Evolutionary conservation across 1,140 invertebrate species (phyloP), one percentile per base, ranked within the genome.

Genomic region (Macrocentrus cingulum): DNA sequence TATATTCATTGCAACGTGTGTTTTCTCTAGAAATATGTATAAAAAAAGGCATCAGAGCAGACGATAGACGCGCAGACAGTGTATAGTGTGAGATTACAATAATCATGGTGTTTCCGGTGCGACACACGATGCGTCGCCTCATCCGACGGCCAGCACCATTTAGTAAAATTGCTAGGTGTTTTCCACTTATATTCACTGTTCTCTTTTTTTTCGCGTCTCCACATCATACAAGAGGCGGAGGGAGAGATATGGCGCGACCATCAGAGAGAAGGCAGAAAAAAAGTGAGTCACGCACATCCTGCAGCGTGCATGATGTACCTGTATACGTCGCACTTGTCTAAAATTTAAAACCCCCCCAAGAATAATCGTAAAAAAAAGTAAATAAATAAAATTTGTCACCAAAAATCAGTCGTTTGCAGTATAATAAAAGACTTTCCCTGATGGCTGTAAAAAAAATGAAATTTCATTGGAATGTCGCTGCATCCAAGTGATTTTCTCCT

Each of bases 211-310:
- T 37, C 15, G 4, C 2, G 39, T 41, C 36, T 2, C 20, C 23
- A 22, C 37, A 20, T 22, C n/a, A 23, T 36, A 32, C 20, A 36
- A 32, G n/a, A 41, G 49, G 22, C 5, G 4, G 15, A n/a, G 34
- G 49, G 29, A 20, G 16, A n/a, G n/a, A n/a, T n/a, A n/a, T n/a
- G n/a, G 25, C 15, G 29, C 11, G 29, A 32, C n/a, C 9, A 32
- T 19, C 5, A 4, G 15, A 25, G 37, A 32, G 29, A 46, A 36
- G 3, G 32, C 13, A 18, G 46, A 37, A 56, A 48, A 48, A 20
- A 36, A 36, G n/a, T n/a, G n/a, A n/a, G 54, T 56, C 54, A 56
- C 54, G 54, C 54, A 56, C 45, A 39, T 56, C 44, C 54, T 49
- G 54, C 44, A 23, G 16, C 18, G 20, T 36, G 50, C 36, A 37